Percentiles rank a stretch among this genome's conserved stretches.
Conservation (phyloP, 1,140 invertebrate genomes). For the Meloidogyne exigua region DNA sequence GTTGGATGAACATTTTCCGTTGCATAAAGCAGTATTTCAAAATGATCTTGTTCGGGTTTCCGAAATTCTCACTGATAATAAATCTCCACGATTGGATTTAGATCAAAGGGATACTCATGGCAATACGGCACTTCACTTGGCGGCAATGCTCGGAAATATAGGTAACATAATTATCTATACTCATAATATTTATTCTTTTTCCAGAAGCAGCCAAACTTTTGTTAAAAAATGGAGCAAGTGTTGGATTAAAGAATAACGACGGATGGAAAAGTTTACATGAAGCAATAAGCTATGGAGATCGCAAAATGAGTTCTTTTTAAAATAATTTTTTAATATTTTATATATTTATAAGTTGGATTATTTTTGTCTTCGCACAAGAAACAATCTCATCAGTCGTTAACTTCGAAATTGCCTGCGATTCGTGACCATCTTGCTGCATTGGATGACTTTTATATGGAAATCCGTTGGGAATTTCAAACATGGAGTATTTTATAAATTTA, state of each 20-base stretch:
- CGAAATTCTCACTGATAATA: conserved; percentile 28
- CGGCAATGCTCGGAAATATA: conserved; percentile 90
- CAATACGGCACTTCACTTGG: conserved; percentile 77
- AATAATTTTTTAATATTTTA: conserved; percentile 4
- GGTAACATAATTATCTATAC: conserved; percentile 66
- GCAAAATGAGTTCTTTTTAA: conserved; percentile 75
- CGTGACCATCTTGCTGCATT: conserved; percentile 64
- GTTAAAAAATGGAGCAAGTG: conserved; percentile 83
- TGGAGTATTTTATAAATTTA: conserved; percentile 68
- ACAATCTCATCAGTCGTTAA: not conserved
- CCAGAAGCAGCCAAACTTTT: conserved; percentile 65
- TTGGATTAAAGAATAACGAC: conserved; percentile 86
- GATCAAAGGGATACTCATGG: conserved; percentile 17
- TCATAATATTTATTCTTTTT: not conserved
- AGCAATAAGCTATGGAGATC: conserved; percentile 87
- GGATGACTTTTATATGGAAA: conserved; percentile 94
- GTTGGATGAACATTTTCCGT: conserved; percentile 42
- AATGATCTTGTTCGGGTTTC: conserved; percentile 44
- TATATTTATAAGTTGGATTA: not conserved
- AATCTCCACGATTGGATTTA: conserved; percentile 15
- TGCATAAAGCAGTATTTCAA: conserved; percentile 54
- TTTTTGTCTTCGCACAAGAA: conserved; percentile 15
- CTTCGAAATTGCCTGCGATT: conserved; percentile 9
- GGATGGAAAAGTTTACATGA: conserved; percentile 96
- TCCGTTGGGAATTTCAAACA: conserved; percentile 97